These are phyloP conservation scores for Cerastis leucographa DNA, from an alignment of 2,888 invertebrate species.

Conservation along the genomic window DNA sequence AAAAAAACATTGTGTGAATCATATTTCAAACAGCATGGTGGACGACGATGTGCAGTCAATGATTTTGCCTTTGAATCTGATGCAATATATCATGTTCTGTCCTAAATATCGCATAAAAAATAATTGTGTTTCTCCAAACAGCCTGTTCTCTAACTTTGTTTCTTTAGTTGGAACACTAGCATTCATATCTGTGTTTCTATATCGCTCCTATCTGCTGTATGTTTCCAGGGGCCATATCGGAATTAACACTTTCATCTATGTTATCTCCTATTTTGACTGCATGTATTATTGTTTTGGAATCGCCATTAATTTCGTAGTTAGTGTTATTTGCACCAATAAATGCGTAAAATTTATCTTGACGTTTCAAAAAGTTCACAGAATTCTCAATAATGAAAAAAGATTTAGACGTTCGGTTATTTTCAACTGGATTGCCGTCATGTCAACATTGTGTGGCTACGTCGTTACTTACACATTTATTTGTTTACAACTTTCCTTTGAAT, in stretches of 20 bases:
- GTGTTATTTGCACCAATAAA: constrained; percentile 9
- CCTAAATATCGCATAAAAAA: constrained; percentile 27
- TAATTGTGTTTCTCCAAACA: constrained; percentile 8
- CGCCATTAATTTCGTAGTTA: constrained; percentile 12
- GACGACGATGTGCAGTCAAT: constrained; percentile 29
- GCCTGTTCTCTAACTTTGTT: not conserved
- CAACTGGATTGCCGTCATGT: constrained; percentile 13
- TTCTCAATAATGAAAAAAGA: constrained; percentile 18
- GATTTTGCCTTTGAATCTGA: constrained; percentile 32
- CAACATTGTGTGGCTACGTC: not conserved
- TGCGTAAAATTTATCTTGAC: constrained; percentile 17
- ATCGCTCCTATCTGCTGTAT: not conserved
- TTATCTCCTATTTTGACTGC: constrained; percentile 13
- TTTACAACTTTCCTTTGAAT: not conserved
- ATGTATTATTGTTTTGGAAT: constrained; percentile 27
- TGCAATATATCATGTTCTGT: constrained; percentile 25
- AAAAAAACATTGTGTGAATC: not conserved
- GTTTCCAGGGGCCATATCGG: not conserved
- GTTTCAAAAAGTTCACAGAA: constrained; percentile 36
- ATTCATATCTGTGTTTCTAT: constrained; percentile 17
- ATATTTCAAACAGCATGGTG: not conserved
- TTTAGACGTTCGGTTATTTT: constrained; percentile 10
- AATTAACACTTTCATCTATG: not conserved
- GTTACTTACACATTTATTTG: constrained; percentile 7
- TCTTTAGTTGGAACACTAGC: constrained; percentile 20